Base-by-base conservation (phyloP, 2,113 vertebrate species). In the Porphyrio hochstetteri region DNA sequence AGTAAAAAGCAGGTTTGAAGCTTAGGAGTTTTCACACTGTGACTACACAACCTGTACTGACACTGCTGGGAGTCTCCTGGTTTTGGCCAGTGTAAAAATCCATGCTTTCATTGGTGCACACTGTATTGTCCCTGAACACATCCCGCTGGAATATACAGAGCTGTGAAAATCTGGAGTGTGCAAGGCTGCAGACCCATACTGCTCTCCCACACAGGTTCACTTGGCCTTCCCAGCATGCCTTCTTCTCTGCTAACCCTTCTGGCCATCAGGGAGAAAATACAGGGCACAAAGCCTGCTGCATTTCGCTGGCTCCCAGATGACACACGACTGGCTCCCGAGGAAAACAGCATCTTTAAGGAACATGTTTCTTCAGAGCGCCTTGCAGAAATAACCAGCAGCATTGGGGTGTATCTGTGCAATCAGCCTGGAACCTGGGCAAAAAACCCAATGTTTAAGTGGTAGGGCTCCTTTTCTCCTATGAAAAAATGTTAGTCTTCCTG, bases 11-110 rank as follows among this genome's bases (percentile, higher is more conserved):
- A 74, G 44, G 69, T 1, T 11, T 25, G 38, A 86, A 77, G 55
- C 7, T 12, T 8, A 48, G 20, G n/a, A 83, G 25, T 56, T 85
- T 90, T 75, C 92, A 79, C 42, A 75, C 42, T 15, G 23, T 0
- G 0, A 13, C 60, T 23, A 14, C 0, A 0, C 44, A 85, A 71
- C 28, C 56, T 56, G 15, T 16, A 52, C 36, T 38, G 81, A 60
- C 48, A 3, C 70, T 19, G 42, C 74, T 50, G 35, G 7, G 21
- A 75, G 27, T 16, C 74, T 77, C 77, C 55, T 75, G 36, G 1
- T 63, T 77, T 63, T 56, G 38, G 9, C 18, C 29, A 68, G 46
- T 16, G 23, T 42, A 87, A 50, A 89, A 81, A 60, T 36, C 35
- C 33, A 33, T 3, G 7, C 31, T 10, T 65, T 63, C 57, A n/a